These are phyloP conservation scores for Bombycilla garrulus DNA, from an alignment of 2,113 vertebrate species.

Conservation along the genomic window DNA sequence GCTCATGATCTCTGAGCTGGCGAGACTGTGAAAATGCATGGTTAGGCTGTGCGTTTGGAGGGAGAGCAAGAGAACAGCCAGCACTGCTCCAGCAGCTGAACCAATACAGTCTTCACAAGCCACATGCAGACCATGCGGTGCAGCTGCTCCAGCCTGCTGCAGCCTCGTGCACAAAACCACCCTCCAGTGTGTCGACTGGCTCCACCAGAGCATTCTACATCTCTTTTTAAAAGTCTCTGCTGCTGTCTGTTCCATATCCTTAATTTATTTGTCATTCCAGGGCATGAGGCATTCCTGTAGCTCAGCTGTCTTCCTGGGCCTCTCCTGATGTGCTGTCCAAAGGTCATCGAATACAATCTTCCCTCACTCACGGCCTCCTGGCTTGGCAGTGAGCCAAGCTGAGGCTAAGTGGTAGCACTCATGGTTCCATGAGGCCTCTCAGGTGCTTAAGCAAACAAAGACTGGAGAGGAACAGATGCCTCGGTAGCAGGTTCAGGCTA, in stretches of 20 bases:
- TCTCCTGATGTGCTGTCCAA: background rate
- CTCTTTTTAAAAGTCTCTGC: background rate
- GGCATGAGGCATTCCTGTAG: constrained; percentile 14
- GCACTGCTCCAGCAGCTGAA: background rate
- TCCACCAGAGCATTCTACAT: background rate
- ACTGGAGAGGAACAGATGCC: constrained; percentile 28
- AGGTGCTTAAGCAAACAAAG: constrained; percentile 55
- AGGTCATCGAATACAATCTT: constrained; percentile 6
- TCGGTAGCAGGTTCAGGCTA: background rate
- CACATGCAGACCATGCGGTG: background rate
- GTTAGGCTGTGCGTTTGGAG: background rate
- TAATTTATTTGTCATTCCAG: background rate
- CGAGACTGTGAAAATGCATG: background rate
- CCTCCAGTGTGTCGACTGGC: rapidly evolving
- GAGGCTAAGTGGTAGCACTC: constrained; percentile 18
- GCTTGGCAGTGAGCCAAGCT: constrained; percentile 30
- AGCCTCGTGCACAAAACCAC: background rate
- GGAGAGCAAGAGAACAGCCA: background rate
- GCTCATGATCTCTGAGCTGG: background rate
- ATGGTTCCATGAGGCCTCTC: background rate
- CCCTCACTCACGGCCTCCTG: background rate
- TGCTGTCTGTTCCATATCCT: background rate
- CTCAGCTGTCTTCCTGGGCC: constrained; percentile 7
- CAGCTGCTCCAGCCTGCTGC: background rate
- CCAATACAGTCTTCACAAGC: background rate